These are phyloP conservation scores for Paratrypauchen microcephalus DNA, from an alignment of 2,797 vertebrate genomes.

Conservation along the genomic window DNA sequence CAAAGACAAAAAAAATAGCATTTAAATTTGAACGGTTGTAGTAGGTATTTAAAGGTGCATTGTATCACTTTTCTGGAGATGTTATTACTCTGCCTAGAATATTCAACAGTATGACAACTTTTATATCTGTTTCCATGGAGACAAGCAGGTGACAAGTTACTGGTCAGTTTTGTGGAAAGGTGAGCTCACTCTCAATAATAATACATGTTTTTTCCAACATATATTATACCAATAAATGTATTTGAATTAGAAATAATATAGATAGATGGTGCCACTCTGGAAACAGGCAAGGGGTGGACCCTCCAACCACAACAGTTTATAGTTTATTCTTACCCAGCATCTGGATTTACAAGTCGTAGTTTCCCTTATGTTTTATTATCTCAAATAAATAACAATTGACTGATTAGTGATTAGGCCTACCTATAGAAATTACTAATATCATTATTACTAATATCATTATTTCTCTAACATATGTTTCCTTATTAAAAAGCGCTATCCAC, in stretches of 20 bases:
- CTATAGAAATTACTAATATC: no score
- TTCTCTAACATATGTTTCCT: no score
- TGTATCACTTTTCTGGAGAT: not conserved
- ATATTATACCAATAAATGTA: not conserved
- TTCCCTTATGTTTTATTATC: no score
- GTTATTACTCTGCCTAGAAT: not conserved
- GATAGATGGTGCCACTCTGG: not conserved
- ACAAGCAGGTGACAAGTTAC: not conserved
- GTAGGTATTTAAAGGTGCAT: not conserved
- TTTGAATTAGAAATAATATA: not conserved
- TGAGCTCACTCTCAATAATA: not conserved
- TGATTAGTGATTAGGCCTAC: no score
- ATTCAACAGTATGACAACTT: not conserved
- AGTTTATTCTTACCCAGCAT: no score
- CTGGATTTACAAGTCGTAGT: no score
- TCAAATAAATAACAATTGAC: no score
- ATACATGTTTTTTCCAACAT: not conserved
- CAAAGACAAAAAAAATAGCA: not conserved
- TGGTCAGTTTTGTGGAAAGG: not conserved
- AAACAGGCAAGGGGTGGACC: no score
- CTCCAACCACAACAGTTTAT: no score
- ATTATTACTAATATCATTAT: no score
- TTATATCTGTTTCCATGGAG: not conserved
- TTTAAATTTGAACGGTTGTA: not conserved
- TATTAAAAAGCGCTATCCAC: not conserved